Conservation (phyloP, 2,888 invertebrate genomes). For the Tiliacea aurago region DNA sequence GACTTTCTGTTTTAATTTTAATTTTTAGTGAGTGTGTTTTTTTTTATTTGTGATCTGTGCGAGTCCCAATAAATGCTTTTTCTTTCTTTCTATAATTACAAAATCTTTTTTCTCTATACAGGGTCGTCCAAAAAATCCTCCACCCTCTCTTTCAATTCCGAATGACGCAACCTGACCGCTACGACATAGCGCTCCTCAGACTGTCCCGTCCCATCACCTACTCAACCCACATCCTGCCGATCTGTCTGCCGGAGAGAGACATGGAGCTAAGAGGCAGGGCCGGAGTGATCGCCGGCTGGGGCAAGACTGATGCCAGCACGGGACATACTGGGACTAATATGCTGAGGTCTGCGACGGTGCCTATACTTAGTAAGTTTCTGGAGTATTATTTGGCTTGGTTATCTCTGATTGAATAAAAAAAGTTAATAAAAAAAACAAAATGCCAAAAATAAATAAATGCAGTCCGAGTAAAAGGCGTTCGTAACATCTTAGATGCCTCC, state of each 20-base stretch:
- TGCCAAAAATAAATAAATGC: too few relatives aligned
- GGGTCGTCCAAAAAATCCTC: slow-evolving; percentile 93
- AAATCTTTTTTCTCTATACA: slow-evolving; percentile 56
- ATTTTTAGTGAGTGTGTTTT: too few relatives aligned
- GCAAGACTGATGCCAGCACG: slow-evolving; percentile 93
- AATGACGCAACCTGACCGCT: slow-evolving; percentile 95
- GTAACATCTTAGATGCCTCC: too few relatives aligned
- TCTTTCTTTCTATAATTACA: too few relatives aligned
- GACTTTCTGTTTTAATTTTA: too few relatives aligned
- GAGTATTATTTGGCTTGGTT: not conserved
- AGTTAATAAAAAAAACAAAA: too few relatives aligned
- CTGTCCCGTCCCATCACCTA: slow-evolving; percentile 92
- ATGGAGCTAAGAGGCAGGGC: slow-evolving; percentile 81
- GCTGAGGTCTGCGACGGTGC: slow-evolving; percentile 94
- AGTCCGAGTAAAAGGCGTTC: too few relatives aligned
- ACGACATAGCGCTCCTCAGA: slow-evolving; percentile 94
- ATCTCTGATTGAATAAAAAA: too few relatives aligned
- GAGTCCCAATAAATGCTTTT: too few relatives aligned
- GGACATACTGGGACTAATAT: slow-evolving; percentile 95
- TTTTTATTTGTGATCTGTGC: too few relatives aligned
- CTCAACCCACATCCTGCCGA: slow-evolving; percentile 93
- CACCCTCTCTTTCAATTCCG: slow-evolving; percentile 95
- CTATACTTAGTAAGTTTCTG: slow-evolving; percentile 93
- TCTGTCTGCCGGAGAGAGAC: slow-evolving; percentile 92
- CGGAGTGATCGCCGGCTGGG: slow-evolving; percentile 95